Base-by-base conservation (phyloP, 2,113 vertebrate species). In the Neodon shergylaensis region DNA sequence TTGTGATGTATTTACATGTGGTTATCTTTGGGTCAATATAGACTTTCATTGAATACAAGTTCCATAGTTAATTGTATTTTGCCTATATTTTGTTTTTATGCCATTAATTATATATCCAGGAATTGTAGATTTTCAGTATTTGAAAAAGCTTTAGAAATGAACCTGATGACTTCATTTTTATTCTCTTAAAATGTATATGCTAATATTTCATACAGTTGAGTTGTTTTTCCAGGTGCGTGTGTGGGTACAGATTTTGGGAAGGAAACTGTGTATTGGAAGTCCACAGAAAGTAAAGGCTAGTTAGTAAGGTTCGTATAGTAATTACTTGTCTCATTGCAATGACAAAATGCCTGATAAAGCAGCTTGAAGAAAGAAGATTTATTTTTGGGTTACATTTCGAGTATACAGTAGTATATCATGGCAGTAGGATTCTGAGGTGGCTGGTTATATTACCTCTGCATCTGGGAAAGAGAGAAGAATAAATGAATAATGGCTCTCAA, bases 81-180 rank as follows among this genome's bases (percentile, higher is more conserved):
- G 73, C 12, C 63, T 68, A 1, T 89, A 14, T 88, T 96, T 92
- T 93, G 11, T 28, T 94, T 13, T 88, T 58, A 33, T 49, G 72
- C 1, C 93, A 39, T 84, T 47, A 88, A 0, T 95, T 94, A 87
- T 88, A 79, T 83, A 79, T 39, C 85, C 31, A 94, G 77, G 26
- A 94, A 49, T 76, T 78, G 68, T n/a, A 91, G 73, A 89, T 72
- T 79, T 87, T 92, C 28, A 95, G 7, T 42, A 33, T 44, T 74
- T 76, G 54, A 85, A 61, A 72, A 68, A 73, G 42, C 44, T 89
- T 96, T 70, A 79, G 54, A 89, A 93, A 44, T 91, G 49, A 95
- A 31, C 39, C 49, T 65, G 72, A 61, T 36, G 72, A 70, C 28
- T 58, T 95, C 61, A 92, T 86, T 86, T 95, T 93, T 13, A 86